These are phyloP conservation scores for Polypedilum vanderplanki DNA, from an alignment of 1,140 invertebrate species.

Conservation along the genomic window DNA sequence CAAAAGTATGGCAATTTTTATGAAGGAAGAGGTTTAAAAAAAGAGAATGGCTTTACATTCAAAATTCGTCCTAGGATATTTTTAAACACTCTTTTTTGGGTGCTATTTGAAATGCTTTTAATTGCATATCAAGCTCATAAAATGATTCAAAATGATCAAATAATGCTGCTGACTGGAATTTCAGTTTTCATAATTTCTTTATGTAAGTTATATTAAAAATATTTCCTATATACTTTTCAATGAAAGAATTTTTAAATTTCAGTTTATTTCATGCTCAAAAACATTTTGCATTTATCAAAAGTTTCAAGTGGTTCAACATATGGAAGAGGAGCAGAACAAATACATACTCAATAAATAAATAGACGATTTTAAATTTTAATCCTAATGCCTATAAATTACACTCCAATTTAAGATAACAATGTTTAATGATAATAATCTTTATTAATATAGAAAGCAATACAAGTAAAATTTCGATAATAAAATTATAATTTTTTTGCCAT, in stretches of 20 bases:
- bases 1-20: background rate
- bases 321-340: background rate
- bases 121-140: background rate
- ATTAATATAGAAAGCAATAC: too few relatives aligned
- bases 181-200: background rate
- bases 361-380: too few relatives aligned
- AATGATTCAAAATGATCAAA: background rate
- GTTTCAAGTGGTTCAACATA: background rate
- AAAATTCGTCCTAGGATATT: background rate
- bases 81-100: background rate
- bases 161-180: background rate
- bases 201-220: background rate
- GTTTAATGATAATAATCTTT: too few relatives aligned
- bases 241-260: background rate
- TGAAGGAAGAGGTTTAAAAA: background rate
- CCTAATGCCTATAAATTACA: too few relatives aligned
- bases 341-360: background rate
- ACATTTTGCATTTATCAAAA: background rate
- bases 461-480: too few relatives aligned
- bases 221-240: background rate
- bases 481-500: too few relatives aligned
- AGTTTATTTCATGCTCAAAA: background rate
- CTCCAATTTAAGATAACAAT: too few relatives aligned
- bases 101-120: background rate
- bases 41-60: background rate